Percentiles rank a stretch among this genome's conserved stretches.
These are phyloP conservation scores for Shinisaurus crocodilurus DNA, from an alignment of 2,113 vertebrate genomes.

Conservation along the genomic window DNA sequence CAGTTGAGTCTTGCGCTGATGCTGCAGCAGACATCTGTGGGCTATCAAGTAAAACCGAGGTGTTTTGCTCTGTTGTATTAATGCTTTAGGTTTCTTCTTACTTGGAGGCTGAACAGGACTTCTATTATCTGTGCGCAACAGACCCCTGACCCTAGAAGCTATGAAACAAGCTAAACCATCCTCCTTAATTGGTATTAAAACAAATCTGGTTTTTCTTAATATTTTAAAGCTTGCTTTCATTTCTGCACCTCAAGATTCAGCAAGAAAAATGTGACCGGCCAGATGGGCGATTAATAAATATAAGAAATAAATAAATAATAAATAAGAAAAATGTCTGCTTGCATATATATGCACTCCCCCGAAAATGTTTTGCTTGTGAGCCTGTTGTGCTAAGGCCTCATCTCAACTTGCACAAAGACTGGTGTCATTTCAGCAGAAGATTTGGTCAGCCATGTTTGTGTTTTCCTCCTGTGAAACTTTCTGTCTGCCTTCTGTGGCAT, in stretches of 20 bases:
- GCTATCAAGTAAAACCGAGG: neutral
- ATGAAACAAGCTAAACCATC: neutral
- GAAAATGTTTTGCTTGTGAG: too few species aligned
- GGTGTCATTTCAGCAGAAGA: neutral
- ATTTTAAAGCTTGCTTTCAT: neutral
- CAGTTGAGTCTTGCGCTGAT: neutral
- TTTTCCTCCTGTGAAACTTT: too few species aligned
- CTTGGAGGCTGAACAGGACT: too few species aligned
- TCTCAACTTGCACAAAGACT: too few species aligned
- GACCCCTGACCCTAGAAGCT: neutral
- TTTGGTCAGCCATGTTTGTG: neutral
- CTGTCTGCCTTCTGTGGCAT: neutral
- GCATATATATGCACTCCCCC: too few species aligned
- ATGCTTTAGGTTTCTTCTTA: neutral
- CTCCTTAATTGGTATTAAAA: slow-evolving; percentile 1
- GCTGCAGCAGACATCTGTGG: neutral
- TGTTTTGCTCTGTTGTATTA: neutral
- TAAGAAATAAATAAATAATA: too few species aligned
- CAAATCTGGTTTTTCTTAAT: neutral
- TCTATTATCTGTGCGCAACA: too few species aligned
- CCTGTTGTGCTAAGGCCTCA: neutral
- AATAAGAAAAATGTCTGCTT: too few species aligned
- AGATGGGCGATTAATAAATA: too few species aligned
- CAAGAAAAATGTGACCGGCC: slow-evolving; percentile 13
- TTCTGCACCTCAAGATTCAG: neutral